Evolutionary conservation across 1,140 invertebrate genomes (phyloP).

Genomic region (Octopus bimaculoides): DNA sequence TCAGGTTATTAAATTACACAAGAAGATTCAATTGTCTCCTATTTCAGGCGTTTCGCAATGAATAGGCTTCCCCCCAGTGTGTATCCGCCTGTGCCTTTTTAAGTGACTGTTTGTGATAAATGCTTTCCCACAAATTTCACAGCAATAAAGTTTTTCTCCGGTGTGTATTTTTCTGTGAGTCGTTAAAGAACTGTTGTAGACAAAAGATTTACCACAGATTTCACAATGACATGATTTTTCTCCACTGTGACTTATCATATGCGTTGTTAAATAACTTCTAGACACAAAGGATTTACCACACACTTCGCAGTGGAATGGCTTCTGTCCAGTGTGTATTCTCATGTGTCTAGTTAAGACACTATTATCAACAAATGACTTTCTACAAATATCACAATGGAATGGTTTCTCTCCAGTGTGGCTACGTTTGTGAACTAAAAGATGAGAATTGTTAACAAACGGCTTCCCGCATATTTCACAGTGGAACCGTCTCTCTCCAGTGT

Average conservation of each 20-base stretch:
- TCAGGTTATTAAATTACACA: too few species aligned
- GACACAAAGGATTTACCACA: conserved; percentile 29
- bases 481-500: too few species aligned
- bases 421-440: too few species aligned
- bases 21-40: too few species aligned
- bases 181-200: conserved; percentile 32
- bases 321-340: conserved; percentile 7
- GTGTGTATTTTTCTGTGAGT: conserved; percentile 65
- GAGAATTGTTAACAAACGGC: too few species aligned
- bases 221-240: conserved; percentile 40
- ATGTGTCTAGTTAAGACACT: conserved; percentile 50
- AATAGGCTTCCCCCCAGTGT: conserved; percentile 67
- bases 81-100: conserved; percentile 47
- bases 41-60: too few species aligned
- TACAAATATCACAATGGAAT: background rate
- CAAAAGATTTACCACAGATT: conserved; percentile 35
- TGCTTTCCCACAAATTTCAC: conserved; percentile 94
- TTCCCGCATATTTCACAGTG: too few species aligned
- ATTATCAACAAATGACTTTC: conserved; percentile 17
- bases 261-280: conserved; percentile 13
- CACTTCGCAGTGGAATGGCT: conserved; percentile 24
- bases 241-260: conserved; percentile 35
- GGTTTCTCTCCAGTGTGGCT: background rate
- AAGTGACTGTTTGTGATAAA: conserved; percentile 62
- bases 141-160: conserved; percentile 97